Conservation (phyloP, 2,797 vertebrate genomes). For the Rhinoraja longicauda region DNA sequence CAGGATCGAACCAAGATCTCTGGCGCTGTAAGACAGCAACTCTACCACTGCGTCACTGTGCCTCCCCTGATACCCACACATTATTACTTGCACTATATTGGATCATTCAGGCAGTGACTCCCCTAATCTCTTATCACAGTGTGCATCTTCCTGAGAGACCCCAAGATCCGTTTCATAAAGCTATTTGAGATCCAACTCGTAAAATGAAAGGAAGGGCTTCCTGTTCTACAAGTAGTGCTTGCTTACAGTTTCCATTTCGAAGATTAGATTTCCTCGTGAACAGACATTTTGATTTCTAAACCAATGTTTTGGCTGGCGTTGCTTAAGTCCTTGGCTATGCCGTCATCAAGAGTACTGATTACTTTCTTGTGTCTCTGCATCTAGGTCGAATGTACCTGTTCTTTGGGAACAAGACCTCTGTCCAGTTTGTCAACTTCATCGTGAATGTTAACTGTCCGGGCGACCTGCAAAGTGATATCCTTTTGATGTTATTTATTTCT, state of each 20-base stretch:
- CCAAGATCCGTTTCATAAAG: not conserved
- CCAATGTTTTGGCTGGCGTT: not conserved
- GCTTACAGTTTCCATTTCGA: not conserved
- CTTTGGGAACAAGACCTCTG: conserved; percentile 87
- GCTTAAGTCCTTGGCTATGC: not conserved
- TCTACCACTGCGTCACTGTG: too few relatives aligned
- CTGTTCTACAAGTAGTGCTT: not conserved
- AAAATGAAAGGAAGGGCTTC: not conserved
- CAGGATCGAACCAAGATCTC: too few relatives aligned
- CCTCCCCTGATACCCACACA: too few relatives aligned
- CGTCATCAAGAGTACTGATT: not conserved
- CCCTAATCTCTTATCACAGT: not conserved
- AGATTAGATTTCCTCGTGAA: not conserved
- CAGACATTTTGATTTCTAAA: not conserved
- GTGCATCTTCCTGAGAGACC: not conserved
- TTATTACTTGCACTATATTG: too few relatives aligned
- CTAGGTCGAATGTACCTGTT: conserved; percentile 88
- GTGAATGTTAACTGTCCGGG: conserved; percentile 75
- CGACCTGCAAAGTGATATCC: conserved; percentile 86
- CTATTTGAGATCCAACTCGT: not conserved
- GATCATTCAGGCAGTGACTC: too few relatives aligned
- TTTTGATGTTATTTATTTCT: conserved; percentile 29
- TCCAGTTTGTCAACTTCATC: conserved; percentile 81
- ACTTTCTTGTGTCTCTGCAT: not conserved
- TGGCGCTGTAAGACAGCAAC: too few relatives aligned